Conservation (phyloP, 2,113 vertebrate genomes). For the Acanthisitta chloris region DNA sequence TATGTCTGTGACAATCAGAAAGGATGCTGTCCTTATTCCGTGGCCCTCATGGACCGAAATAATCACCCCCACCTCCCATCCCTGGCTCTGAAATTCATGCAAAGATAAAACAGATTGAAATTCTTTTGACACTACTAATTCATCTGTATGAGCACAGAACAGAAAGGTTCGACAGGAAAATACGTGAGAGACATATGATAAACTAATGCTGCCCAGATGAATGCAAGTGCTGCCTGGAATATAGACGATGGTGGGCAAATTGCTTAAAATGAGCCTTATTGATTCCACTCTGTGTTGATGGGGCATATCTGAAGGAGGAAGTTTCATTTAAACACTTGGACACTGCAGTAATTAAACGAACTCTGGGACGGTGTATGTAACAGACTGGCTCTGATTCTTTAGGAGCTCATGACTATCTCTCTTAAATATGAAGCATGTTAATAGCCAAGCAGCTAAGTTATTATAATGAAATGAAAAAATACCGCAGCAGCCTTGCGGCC, state of each 20-base stretch:
- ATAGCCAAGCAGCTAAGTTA: constrained; percentile 29
- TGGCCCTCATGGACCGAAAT: not conserved
- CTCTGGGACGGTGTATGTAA: not conserved
- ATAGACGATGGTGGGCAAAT: not conserved
- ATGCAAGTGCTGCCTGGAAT: not conserved
- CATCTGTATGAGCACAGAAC: not conserved
- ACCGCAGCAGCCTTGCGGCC: not conserved
- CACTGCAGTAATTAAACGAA: constrained; percentile 52
- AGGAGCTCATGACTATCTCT: not conserved
- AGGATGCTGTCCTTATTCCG: constrained; percentile 6
- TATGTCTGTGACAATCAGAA: not conserved
- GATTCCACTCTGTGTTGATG: constrained; percentile 42
- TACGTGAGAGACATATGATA: constrained; percentile 8
- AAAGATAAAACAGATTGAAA: constrained; percentile 1
- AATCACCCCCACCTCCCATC: not conserved
- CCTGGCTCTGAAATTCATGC: not conserved
- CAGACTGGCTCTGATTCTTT: not conserved
- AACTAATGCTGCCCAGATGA: constrained; percentile 34
- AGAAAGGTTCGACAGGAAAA: constrained; percentile 9
- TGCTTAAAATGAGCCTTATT: constrained; percentile 61
- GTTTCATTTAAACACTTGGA: constrained; percentile 50
- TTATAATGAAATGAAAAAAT: constrained; percentile 37
- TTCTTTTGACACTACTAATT: constrained; percentile 36
- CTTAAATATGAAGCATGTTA: constrained; percentile 14
- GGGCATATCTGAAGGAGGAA: constrained; percentile 30